Evolutionary conservation across 2,113 vertebrate species (phyloP).

Genomic region (Glaucidium brasilianum): DNA sequence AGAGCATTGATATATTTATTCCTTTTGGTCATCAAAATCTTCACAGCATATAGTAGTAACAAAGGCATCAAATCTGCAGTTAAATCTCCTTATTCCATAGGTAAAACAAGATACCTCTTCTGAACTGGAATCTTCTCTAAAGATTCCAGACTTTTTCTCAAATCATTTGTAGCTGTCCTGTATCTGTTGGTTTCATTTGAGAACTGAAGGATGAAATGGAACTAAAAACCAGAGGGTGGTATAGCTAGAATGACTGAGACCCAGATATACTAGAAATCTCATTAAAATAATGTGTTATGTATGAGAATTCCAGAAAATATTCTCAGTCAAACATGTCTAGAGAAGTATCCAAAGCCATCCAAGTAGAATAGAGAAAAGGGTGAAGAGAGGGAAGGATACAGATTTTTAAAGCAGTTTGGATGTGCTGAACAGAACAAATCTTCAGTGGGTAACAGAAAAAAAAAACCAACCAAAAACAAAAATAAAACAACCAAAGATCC

Average conservation of each 20-base stretch:
- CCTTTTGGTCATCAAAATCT: neutral
- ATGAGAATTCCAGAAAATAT: neutral
- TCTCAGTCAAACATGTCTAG: neutral
- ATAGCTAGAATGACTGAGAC: neutral
- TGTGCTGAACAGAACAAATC: neutral
- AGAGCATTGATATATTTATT: neutral
- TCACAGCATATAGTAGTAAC: neutral
- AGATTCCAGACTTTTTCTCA: neutral
- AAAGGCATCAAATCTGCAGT: neutral
- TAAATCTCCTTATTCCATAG: neutral
- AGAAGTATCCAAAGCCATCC: neutral
- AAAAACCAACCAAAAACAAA: too few relatives aligned
- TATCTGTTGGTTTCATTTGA: neutral
- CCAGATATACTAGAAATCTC: neutral
- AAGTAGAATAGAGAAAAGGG: neutral
- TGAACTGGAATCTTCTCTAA: neutral
- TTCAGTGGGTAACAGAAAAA: neutral
- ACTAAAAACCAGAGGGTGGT: neutral
- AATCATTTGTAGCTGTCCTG: neutral
- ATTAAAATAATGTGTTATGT: neutral
- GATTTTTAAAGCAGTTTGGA: neutral
- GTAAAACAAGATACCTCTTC: neutral
- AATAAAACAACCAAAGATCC: neutral
- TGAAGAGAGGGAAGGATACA: neutral
- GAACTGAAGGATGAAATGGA: neutral